phyloP scores from a whole-genome alignment of 2,797 vertebrate species.

The Rallus crepitans region DNA sequence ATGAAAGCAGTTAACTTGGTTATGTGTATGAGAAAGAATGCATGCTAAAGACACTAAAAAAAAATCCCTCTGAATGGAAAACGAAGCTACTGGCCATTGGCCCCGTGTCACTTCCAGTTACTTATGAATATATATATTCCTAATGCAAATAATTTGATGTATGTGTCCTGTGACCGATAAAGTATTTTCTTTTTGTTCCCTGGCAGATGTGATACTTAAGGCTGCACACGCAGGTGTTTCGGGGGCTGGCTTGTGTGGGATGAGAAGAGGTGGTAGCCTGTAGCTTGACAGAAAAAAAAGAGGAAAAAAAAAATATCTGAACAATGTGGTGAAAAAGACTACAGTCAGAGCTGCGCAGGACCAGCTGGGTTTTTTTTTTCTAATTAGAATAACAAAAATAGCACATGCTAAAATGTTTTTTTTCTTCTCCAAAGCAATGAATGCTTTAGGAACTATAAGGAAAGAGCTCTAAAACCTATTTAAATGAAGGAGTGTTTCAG shows the following conservation, averaged over 20 bases:
- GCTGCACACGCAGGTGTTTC: conserved; percentile 74
- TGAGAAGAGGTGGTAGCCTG: conserved; percentile 77
- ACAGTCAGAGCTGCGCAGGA: conserved; percentile 77
- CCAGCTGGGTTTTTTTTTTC: conserved; percentile 80
- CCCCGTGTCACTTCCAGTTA: background rate
- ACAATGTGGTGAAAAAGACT: conserved; percentile 79
- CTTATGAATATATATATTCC: background rate
- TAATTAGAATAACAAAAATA: conserved; percentile 87
- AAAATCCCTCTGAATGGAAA: background rate
- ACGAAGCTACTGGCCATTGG: background rate
- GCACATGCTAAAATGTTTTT: conserved; percentile 78
- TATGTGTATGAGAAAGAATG: background rate
- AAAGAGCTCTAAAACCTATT: conserved; percentile 82
- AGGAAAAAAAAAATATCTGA: conserved; percentile 59
- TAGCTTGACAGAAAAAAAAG: conserved; percentile 73
- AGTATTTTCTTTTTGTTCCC: conserved; percentile 44
- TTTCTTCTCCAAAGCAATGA: conserved; percentile 79
- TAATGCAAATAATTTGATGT: background rate
- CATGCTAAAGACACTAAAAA: background rate
- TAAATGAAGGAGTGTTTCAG: conserved; percentile 81
- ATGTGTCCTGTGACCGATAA: background rate
- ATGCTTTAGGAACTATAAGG: conserved; percentile 81
- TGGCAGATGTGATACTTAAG: conserved; percentile 73
- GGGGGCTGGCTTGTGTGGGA: conserved; percentile 66
- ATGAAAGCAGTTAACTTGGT: conserved; percentile 22